Evolutionary conservation across 1,140 invertebrate genomes (phyloP).

Genomic region (Macrosteles quadrilineatus): DNA sequence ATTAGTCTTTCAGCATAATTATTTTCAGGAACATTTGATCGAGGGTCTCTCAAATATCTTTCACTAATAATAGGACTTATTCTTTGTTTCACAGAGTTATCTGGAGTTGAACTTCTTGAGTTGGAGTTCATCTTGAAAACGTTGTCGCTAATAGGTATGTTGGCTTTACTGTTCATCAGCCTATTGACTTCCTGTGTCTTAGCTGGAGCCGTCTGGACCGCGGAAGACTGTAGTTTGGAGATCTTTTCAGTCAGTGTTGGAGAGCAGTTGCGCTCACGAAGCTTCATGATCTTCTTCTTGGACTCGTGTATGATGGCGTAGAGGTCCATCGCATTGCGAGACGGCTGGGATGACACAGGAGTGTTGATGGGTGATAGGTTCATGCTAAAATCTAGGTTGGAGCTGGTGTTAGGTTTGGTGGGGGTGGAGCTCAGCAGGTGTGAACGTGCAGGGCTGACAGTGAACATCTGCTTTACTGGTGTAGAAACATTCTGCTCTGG

Average conservation of each 20-base stretch:
- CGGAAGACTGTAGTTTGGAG: not conserved
- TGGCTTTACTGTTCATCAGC: not conserved
- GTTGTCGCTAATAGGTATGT: conserved; percentile 3
- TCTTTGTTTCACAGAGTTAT: not conserved
- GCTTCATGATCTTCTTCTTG: conserved; percentile 61
- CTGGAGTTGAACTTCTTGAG: conserved; percentile 1
- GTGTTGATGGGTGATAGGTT: conserved; percentile 39
- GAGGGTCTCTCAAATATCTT: not conserved
- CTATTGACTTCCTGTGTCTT: not conserved
- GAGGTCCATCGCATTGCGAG: conserved; percentile 73
- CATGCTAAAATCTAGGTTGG: conserved; percentile 32
- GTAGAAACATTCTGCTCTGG: not conserved
- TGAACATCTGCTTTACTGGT: not conserved
- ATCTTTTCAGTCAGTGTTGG: conserved; percentile 19
- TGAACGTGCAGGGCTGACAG: not conserved
- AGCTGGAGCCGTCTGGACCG: too few species aligned
- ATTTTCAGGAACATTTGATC: not conserved
- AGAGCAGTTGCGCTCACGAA: conserved; percentile 59
- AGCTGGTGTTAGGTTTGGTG: conserved; percentile 33
- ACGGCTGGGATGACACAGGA: conserved; percentile 49
- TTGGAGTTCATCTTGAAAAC: conserved; percentile 9
- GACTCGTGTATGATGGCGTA: conserved; percentile 77
- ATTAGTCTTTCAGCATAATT: not conserved
- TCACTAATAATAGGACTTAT: not conserved
- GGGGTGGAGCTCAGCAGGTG: conserved; percentile 39